phyloP scores from a whole-genome alignment of 2,888 invertebrate genomes.

The Plebejus argus region DNA sequence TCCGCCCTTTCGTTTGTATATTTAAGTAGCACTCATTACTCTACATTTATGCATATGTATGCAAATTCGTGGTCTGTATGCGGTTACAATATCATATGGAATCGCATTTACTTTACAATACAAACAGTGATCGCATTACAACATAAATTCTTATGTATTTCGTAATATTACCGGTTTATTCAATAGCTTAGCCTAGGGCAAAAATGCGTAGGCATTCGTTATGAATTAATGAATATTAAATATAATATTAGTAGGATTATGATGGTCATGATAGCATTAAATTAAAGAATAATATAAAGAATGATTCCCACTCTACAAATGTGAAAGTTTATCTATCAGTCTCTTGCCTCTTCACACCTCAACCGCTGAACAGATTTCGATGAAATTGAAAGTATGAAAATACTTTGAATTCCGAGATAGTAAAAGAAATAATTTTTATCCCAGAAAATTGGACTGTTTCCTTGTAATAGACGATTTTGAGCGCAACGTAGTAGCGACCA shows the following conservation, averaged over 20 bases:
- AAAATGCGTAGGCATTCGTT: background rate
- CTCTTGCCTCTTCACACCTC: too few species aligned
- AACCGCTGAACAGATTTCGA: too few species aligned
- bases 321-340: too few species aligned
- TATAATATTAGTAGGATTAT: too few species aligned
- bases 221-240: background rate
- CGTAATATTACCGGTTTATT: background rate
- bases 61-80: constrained; percentile 16
- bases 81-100: constrained; percentile 21
- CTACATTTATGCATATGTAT: constrained; percentile 18
- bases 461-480: too few species aligned
- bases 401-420: too few species aligned
- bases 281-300: background rate
- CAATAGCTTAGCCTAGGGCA: background rate
- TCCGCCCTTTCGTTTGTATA: constrained; percentile 12
- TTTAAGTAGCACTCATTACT: constrained; percentile 13
- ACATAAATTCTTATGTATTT: constrained; percentile 11
- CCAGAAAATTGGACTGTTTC: too few species aligned
- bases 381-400: too few species aligned
- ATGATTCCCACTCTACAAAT: background rate
- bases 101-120: constrained; percentile 3
- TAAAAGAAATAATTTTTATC: too few species aligned
- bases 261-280: background rate
- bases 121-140: constrained; percentile 5
- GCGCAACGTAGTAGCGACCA: too few species aligned